Conservation (phyloP, 2,797 vertebrate genomes). For the Lateolabrax maculatus region DNA sequence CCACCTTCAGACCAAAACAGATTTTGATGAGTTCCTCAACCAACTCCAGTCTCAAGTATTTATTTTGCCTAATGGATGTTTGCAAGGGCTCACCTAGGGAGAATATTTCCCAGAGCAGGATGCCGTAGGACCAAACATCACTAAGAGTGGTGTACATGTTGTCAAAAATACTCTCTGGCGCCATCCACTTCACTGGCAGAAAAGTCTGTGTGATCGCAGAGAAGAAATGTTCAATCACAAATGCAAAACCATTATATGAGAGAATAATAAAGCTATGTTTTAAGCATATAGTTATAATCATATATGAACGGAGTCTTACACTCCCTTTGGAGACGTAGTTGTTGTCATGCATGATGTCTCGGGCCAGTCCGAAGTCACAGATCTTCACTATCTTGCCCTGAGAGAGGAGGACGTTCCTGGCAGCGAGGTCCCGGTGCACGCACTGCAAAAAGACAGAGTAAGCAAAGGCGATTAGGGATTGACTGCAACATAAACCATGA, state of each 20-base stretch:
- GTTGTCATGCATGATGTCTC: conserved; percentile 99
- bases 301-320: conserved; percentile 82
- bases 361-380: conserved; percentile 97
- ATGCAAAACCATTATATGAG: neutral
- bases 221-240: conserved; percentile 2
- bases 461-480: neutral
- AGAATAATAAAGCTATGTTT: neutral
- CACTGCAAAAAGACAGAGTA: conserved; percentile 84
- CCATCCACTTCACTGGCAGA: conserved; percentile 99
- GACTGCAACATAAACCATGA: neutral
- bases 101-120: conserved; percentile 99
- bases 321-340: conserved; percentile 99
- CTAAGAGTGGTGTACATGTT: conserved; percentile 97
- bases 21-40: conserved; percentile 19
- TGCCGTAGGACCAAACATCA: conserved; percentile 98
- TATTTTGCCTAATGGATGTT: neutral
- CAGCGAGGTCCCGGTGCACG: conserved; percentile 97
- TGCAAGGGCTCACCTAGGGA: conserved; percentile 91
- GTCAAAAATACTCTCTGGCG: conserved; percentile 99
- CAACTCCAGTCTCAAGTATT: neutral
- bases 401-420: conserved; percentile 97
- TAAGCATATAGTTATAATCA: neutral
- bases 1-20: conserved; percentile 86
- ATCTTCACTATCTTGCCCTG: conserved; percentile 99
- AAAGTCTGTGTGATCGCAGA: conserved; percentile 89